These are phyloP conservation scores for Phaonia tiefii DNA, from an alignment of 2,888 invertebrate species.

Conservation along the genomic window DNA sequence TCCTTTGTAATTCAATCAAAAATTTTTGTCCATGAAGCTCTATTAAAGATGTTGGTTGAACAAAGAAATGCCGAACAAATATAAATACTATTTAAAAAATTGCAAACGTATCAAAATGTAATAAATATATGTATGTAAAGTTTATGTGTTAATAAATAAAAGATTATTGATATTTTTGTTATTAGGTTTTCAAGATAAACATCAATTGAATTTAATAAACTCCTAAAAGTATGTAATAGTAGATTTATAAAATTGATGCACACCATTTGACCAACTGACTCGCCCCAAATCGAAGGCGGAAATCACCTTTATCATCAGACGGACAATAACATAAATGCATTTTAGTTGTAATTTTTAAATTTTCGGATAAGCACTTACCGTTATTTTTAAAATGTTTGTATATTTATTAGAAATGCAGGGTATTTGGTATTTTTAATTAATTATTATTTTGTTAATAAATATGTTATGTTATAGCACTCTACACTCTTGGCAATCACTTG, in stretches of 20 bases:
- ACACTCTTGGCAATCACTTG: too few species aligned
- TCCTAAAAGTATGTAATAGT: conserved; percentile 4
- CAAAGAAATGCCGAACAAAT: conserved; percentile 72
- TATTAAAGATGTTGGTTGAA: conserved; percentile 25
- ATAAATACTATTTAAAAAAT: conserved; percentile 72
- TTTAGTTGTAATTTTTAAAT: neutral
- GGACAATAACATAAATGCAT: neutral
- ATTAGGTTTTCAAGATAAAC: conserved; percentile 7
- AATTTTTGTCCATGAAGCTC: neutral
- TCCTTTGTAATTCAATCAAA: neutral
- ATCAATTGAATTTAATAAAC: conserved; percentile 10
- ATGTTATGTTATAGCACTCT: too few species aligned
- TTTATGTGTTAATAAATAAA: conserved; percentile 4
- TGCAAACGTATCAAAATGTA: conserved; percentile 74
- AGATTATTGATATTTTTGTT: neutral
- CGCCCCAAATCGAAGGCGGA: neutral
- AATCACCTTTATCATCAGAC: neutral
- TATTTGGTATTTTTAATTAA: too few species aligned
- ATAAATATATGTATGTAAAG: neutral
- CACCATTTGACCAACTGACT: neutral
- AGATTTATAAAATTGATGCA: conserved; percentile 5
- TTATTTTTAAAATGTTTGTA: too few species aligned
- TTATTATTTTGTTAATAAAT: too few species aligned
- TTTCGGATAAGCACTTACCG: too few species aligned
- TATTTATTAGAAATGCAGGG: too few species aligned